phyloP scores from a whole-genome alignment of 1,140 invertebrate genomes.

The Rhizoglyphus robini region DNA sequence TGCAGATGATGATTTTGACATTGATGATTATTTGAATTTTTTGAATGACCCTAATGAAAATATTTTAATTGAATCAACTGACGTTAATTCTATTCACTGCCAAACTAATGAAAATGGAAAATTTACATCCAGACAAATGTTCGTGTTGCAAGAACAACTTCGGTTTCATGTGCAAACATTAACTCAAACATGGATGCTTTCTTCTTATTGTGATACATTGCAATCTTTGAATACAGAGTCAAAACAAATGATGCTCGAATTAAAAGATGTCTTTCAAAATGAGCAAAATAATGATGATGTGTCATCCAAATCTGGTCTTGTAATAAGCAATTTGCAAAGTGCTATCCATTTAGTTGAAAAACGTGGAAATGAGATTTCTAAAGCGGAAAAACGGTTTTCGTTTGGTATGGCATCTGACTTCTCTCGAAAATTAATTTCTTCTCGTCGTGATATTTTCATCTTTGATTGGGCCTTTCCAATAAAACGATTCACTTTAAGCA shows the following conservation, averaged over 20 bases:
- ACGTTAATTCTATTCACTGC: too few relatives aligned
- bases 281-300: background rate
- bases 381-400: background rate
- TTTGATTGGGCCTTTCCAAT: slow-evolving; percentile 8
- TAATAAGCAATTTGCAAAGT: background rate
- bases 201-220: background rate
- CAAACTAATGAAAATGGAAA: too few relatives aligned
- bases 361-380: background rate
- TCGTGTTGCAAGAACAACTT: background rate
- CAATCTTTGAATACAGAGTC: background rate
- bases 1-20: background rate
- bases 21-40: background rate
- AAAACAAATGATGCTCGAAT: background rate
- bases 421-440: background rate
- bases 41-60: background rate
- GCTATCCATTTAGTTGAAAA: background rate
- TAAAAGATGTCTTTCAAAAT: background rate
- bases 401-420: background rate
- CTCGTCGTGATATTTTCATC: background rate
- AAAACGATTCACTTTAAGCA: background rate
- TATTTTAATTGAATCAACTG: too few relatives aligned
- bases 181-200: background rate
- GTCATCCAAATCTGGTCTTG: background rate
- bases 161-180: slow-evolving; percentile 4
- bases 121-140: too few relatives aligned